Conservation (phyloP, 2,113 vertebrate species). For the Acrocephalus arundinaceus region DNA sequence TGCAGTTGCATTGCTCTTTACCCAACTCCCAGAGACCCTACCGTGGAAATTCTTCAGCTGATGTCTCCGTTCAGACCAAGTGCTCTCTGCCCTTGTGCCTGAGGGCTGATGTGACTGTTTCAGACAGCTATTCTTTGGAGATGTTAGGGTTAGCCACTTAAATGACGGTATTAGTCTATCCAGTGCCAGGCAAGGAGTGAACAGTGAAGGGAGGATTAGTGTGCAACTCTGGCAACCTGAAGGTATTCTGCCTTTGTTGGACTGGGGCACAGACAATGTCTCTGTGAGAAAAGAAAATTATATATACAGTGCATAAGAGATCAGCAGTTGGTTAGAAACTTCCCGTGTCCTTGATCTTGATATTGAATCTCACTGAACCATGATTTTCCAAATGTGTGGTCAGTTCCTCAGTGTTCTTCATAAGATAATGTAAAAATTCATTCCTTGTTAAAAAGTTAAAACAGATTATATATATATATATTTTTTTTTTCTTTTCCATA, state of each 20-base stretch:
- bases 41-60: neutral
- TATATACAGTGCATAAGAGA: neutral
- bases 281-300: neutral
- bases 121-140: neutral
- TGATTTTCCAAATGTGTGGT: neutral
- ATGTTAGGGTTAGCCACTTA: neutral
- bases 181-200: neutral
- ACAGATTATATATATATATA: neutral
- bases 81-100: neutral
- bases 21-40: neutral
- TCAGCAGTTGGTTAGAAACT: neutral
- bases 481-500: neutral
- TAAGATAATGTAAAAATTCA: neutral
- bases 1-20: neutral
- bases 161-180: neutral
- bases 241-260: neutral
- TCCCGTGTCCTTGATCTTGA: neutral
- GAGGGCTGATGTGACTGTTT: neutral
- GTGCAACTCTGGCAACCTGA: neutral
- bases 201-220: neutral
- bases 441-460: neutral
- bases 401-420: neutral
- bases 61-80: neutral
- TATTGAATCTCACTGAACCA: neutral
- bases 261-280: neutral